Conservation (phyloP, 2,113 vertebrate genomes). For the human (Homo sapiens) region GRCh38 chr2:150978001-150978500, state of each 20-base stretch:
- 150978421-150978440: background rate
- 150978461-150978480: background rate
- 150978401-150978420: slow-evolving; percentile 44
- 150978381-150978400: slow-evolving; percentile 61
- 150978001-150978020: background rate
- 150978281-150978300: background rate
- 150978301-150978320: slow-evolving; percentile 70
- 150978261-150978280: slow-evolving; percentile 30
- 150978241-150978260: slow-evolving; percentile 58
- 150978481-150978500: background rate
- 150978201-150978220: slow-evolving; percentile 17
- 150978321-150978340: slow-evolving; percentile 58
- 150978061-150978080: background rate
- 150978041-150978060: background rate
- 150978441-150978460: background rate
- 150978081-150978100: background rate
- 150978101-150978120: slow-evolving; percentile 48
- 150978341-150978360: slow-evolving; percentile 58
- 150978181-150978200: slow-evolving; percentile 26
- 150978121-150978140: slow-evolving; percentile 33
- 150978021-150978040: background rate
- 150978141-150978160: slow-evolving; percentile 47
- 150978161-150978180: background rate
- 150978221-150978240: background rate
- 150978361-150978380: slow-evolving; percentile 60